Evolutionary conservation across 2,797 vertebrate species (phyloP), one percentile per base, ranked within the genome.

Genomic region (Rhynchonycteris naso): DNA sequence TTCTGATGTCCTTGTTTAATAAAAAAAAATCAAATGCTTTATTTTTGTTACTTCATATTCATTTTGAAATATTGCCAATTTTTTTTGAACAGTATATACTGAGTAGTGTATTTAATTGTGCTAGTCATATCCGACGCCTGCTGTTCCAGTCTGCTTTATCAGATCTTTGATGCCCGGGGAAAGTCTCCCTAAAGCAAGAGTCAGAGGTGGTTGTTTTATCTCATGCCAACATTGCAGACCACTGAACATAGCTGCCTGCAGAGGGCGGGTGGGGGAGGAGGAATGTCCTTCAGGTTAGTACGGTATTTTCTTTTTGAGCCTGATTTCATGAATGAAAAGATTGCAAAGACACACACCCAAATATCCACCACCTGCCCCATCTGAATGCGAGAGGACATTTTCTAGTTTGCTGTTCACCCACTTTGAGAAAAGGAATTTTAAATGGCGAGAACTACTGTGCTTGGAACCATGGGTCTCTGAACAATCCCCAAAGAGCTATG

Each of bases 401-500:
- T 95, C 87, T 47, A 95, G n/a, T 81, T 95, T 93, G 86, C 95
- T 92, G 92, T 93, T 95, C 93, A 91, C 69, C 83, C 50, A 76
- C 56, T 35, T 82, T 71, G 91, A 84, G 87, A 82, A 94, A 96
- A 88, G 75, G 88, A 66, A 71, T 85, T 66, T 66, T 92, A 88
- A 89, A 95, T 78, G 61, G 93, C 93, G n/a, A 96, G 91, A 97
- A 92, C 72, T 69, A 87, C 87, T 92, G 87, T 86, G 47, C 78
- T 93, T 69, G 50, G 72, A 80, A 59, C 11, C 47, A 4, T 11
- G 33, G 80, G 79, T 82, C 78, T 76, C 58, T 90, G 86, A 97
- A 85, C 66, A 38, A 87, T 97, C 96, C 90, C 94, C 63, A 63
- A 61, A 94, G 90, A 96, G 89, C 96, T 76, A n/a, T 86, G 96